Conservation (phyloP, 2,888 invertebrate genomes). For the Labia minor region DNA sequence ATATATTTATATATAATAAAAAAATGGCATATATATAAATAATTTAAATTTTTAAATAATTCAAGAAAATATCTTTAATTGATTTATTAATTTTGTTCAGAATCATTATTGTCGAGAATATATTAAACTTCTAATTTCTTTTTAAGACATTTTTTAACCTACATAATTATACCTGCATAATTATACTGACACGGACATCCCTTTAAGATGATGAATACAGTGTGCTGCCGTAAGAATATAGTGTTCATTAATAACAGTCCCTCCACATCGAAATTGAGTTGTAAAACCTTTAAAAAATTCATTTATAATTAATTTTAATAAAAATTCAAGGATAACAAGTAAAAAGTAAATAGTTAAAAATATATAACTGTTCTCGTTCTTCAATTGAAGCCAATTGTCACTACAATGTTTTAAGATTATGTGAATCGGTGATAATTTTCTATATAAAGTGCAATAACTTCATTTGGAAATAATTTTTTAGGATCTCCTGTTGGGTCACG, state of each 20-base stretch:
- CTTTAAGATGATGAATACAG: constrained; percentile 15
- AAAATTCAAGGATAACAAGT: not conserved
- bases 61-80: no score
- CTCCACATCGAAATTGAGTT: constrained; percentile 19
- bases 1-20: no score
- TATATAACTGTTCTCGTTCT: constrained; percentile 24
- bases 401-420: constrained; percentile 30
- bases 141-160: no score
- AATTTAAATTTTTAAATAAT: no score
- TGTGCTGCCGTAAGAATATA: constrained; percentile 25
- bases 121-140: no score
- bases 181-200: not conserved
- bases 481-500: not conserved
- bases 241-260: constrained; percentile 20
- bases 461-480: not conserved
- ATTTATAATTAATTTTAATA: no score
- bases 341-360: not conserved
- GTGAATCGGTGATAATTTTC: constrained; percentile 32
- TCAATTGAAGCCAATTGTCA: constrained; percentile 25
- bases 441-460: not conserved
- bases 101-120: no score
- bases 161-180: no score
- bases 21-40: no score
- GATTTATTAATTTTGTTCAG: no score
- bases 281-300: not conserved